phyloP scores from a whole-genome alignment of 2,888 invertebrate species.

The Bimastos eiseni region DNA sequence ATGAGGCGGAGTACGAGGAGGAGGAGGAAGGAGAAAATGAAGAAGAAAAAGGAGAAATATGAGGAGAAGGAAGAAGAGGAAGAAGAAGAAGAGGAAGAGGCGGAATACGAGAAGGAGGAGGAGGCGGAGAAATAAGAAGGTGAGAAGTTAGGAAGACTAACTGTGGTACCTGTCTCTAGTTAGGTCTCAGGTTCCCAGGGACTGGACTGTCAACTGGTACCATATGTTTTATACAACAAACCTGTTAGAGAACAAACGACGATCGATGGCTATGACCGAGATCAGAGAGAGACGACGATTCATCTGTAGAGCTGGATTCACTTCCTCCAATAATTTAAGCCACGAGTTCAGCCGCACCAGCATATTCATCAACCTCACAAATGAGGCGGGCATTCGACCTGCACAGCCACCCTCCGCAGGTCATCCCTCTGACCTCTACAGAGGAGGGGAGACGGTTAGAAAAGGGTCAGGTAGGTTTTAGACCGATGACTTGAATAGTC shows the following conservation, averaged over 20 bases:
- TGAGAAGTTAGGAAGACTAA: no score
- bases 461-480: no score
- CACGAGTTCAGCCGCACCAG: background rate
- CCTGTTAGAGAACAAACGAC: background rate
- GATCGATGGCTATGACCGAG: background rate
- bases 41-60: background rate
- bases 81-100: no score
- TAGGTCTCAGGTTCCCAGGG: background rate
- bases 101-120: no score
- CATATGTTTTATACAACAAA: background rate
- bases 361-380: background rate
- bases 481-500: no score
- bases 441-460: background rate
- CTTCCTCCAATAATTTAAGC: background rate
- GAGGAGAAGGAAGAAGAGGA: background rate
- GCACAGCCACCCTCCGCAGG: background rate
- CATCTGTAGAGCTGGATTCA: background rate
- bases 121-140: no score
- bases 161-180: background rate
- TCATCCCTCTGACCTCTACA: no score
- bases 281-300: background rate
- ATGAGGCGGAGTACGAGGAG: background rate
- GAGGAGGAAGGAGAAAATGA: background rate
- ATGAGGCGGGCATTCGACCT: background rate
- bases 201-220: slow-evolving; percentile 3